Conservation (phyloP, 2,888 invertebrate species). For the Hypomecis punctinalis region DNA sequence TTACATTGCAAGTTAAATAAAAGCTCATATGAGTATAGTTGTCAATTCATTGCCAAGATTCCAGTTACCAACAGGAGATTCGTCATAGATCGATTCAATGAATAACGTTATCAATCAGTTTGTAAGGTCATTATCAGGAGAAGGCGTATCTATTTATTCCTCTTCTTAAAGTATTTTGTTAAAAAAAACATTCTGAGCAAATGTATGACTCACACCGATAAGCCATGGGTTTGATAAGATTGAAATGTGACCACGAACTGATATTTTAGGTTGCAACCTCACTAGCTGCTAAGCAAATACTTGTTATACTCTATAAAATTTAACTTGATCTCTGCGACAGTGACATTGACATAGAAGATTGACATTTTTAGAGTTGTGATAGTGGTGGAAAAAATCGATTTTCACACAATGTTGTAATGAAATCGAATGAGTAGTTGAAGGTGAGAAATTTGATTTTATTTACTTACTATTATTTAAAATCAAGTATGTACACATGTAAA, state of each 20-base stretch:
- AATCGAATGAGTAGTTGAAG: too few species aligned
- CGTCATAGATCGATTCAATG: background rate
- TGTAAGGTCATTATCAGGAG: background rate
- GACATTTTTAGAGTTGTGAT: too few species aligned
- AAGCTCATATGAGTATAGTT: background rate
- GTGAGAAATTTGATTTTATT: too few species aligned
- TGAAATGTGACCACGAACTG: background rate
- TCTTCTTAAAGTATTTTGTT: background rate
- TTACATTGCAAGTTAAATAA: too few species aligned
- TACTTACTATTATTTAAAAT: too few species aligned
- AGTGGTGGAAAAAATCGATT: too few species aligned
- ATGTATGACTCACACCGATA: slow-evolving; percentile 5
- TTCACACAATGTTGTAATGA: too few species aligned
- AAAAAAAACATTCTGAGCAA: too few species aligned
- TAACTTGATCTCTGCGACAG: too few species aligned
- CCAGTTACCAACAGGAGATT: background rate
- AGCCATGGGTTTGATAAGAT: slow-evolving; percentile 1
- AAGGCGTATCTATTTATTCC: background rate
- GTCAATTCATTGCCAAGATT: slow-evolving; percentile 4
- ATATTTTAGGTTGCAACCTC: background rate
- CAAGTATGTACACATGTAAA: too few species aligned
- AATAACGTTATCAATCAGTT: background rate
- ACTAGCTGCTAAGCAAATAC: background rate
- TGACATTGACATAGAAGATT: too few species aligned
- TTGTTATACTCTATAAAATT: too few species aligned